Evolutionary conservation across 37 sponge, comb jelly and placozoan genomes (phyloP).

Genomic region (Mnemiopsis leidyi): DNA sequence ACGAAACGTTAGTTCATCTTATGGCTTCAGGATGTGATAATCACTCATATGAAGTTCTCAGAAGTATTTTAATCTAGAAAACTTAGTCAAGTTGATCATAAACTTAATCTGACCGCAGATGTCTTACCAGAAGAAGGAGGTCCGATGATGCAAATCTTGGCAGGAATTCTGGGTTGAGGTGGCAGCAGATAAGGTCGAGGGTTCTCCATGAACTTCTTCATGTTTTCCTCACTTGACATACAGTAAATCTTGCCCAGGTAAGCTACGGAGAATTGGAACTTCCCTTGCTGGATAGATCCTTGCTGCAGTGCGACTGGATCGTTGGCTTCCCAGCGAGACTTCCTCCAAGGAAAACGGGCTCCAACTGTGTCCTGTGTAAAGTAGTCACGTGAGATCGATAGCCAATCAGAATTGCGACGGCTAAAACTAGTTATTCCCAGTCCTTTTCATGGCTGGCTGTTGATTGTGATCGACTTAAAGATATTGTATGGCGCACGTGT

Average conservation of each 20-base stretch:
- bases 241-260: conserved; percentile 94
- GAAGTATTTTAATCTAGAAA: no score
- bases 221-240: conserved; percentile 83
- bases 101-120: background rate
- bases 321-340: conserved; percentile 84
- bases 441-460: no score
- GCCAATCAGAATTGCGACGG: no score
- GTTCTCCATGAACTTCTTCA: conserved; percentile 73
- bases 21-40: no score
- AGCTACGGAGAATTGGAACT: conserved; percentile 80
- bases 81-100: background rate
- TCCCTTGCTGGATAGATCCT: conserved; percentile 82
- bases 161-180: conserved; percentile 85
- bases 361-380: conserved; percentile 62
- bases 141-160: conserved; percentile 87
- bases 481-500: background rate
- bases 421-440: no score
- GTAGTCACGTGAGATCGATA: no score
- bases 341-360: conserved; percentile 82
- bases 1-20: no score
- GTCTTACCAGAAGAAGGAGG: conserved; percentile 77
- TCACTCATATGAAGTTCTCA: no score
- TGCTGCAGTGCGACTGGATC: conserved; percentile 85
- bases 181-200: conserved; percentile 84
- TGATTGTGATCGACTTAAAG: no score